Evolutionary conservation across 2,113 vertebrate genomes (phyloP), one percentile per base, ranked within the genome.

Genomic region (Tylochromis polylepis): DNA sequence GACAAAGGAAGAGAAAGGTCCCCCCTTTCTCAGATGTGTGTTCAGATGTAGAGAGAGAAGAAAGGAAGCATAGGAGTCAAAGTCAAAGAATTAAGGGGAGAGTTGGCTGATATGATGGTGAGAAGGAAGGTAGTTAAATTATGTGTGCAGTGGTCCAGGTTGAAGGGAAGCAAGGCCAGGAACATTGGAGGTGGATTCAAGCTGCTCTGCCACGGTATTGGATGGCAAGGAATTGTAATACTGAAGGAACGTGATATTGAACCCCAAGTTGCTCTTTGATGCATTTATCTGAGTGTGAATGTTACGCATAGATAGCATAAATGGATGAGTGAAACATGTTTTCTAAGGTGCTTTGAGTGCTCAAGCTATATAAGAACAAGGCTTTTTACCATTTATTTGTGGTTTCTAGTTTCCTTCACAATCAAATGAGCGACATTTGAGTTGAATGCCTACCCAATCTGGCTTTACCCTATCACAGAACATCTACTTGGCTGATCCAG

Each of bases 271-370:
- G 1, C 0, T 29, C 24, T 58, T 58, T 58, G 58, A 10, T 60
- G 27, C 27, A 60, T 31, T 18, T 59, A 27, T 5, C 56, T 27
- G 24, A 8, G 27, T 59, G 58, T 60, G 15, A 60, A 16, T 10
- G 27, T 31, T 60, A 60, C 58, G 18, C 0, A 0, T 59, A 18
- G 58, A 59, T 6, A 10, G 27, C 16, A 24, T 0, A 4, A 31
- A 31, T 31, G 29, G 29, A 4, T 59, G 58, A 31, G 58, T 59
- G 58, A 59, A 59, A 59, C 4, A 0, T 31, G 58, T 59, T 5
- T 27, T 29, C 27, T 59, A 29, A 59, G 8, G 27, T 59, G 58
- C 24, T 29, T 5, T 3, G 57, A 58, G 24, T 58, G 57, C 58
- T 59, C 31, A 59, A 59, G 15, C 27, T 59, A 0, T 59, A 59